Evolutionary conservation across 2,113 vertebrate genomes (phyloP).

Genomic region (Lota lota): DNA sequence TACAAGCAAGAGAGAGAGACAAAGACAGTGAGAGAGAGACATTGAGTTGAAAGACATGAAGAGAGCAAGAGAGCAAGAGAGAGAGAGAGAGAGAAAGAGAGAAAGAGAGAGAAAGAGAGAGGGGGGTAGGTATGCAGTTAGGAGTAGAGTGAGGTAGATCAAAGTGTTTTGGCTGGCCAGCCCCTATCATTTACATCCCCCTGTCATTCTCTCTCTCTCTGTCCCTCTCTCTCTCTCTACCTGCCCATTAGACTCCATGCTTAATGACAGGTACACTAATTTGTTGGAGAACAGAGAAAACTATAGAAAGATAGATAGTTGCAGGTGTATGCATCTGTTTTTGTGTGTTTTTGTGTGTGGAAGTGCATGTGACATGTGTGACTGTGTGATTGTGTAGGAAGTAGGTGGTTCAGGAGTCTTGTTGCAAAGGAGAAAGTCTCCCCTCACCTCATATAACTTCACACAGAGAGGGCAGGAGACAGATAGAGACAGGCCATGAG

Average conservation of each 20-base stretch:
- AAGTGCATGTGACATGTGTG: not conserved
- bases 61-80: constrained; percentile 22
- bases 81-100: not conserved
- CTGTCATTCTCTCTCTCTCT: constrained; percentile 54
- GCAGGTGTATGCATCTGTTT: constrained; percentile 6
- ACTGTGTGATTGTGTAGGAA: not conserved
- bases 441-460: constrained; percentile 51
- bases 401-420: constrained; percentile 9
- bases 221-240: constrained; percentile 55
- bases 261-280: constrained; percentile 67
- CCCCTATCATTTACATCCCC: constrained; percentile 47
- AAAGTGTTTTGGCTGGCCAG: constrained; percentile 38
- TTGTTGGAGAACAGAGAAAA: not conserved
- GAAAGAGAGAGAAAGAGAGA: constrained; percentile 23
- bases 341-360: not conserved
- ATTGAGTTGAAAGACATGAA: constrained; percentile 8
- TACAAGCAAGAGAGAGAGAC: constrained; percentile 21
- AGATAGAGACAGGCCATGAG: constrained; percentile 1
- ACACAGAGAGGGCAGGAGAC: constrained; percentile 9
- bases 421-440: constrained; percentile 48
- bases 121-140: not conserved
- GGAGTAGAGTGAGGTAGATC: constrained; percentile 16
- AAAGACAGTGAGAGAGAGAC: constrained; percentile 10
- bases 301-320: constrained; percentile 33
- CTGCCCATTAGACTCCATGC: constrained; percentile 70